phyloP scores from a whole-genome alignment of 2,797 vertebrate species.

The Onychomys leucogaster region DNA sequence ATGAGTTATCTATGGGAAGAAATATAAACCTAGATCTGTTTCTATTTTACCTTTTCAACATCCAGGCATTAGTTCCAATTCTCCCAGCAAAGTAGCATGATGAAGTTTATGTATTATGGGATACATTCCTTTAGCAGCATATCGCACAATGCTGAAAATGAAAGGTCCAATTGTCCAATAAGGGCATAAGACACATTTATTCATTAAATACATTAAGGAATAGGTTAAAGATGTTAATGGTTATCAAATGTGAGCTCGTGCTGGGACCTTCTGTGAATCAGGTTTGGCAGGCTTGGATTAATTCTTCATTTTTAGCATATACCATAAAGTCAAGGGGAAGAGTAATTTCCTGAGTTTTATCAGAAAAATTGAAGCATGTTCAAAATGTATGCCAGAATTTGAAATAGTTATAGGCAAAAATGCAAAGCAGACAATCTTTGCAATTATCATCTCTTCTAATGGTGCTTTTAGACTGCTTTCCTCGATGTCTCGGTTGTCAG shows the following conservation, averaged over 20 bases:
- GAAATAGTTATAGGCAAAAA: slow-evolving; percentile 57
- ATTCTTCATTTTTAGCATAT: slow-evolving; percentile 68
- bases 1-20: slow-evolving; percentile 71
- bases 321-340: slow-evolving; percentile 21
- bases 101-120: slow-evolving; percentile 69
- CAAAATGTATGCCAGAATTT: slow-evolving; percentile 72
- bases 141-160: slow-evolving; percentile 19
- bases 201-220: slow-evolving; percentile 65
- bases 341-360: slow-evolving; percentile 76
- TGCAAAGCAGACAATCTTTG: slow-evolving; percentile 19
- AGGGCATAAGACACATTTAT: slow-evolving; percentile 65
- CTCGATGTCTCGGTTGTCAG: not conserved
- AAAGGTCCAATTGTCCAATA: slow-evolving; percentile 16
- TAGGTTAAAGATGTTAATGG: slow-evolving; percentile 77
- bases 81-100: slow-evolving; percentile 71
- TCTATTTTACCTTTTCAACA: slow-evolving; percentile 65
- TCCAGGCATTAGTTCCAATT: slow-evolving; percentile 68
- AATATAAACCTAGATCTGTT: slow-evolving; percentile 75
- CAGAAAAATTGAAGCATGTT: slow-evolving; percentile 68
- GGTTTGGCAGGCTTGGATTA: slow-evolving; percentile 46
- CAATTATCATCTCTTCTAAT: not conserved
- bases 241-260: slow-evolving; percentile 37
- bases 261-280: slow-evolving; percentile 71
- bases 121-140: slow-evolving; percentile 63
- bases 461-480: not conserved